phyloP scores from a whole-genome alignment of 1,140 invertebrate genomes.

The Meteorus sp. region DNA sequence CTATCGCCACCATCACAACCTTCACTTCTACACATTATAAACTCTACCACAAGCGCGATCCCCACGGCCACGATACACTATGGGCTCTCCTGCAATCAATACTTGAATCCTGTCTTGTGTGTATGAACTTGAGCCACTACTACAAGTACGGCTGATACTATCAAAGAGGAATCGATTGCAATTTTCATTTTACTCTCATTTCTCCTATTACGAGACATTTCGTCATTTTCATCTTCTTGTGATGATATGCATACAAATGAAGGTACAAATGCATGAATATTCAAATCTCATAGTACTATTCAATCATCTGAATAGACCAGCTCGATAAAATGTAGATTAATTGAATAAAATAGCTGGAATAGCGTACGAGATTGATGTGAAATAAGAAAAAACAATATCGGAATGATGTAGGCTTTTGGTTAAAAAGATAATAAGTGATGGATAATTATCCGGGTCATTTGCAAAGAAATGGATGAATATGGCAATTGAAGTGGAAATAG shows the following conservation, averaged over 20 bases:
- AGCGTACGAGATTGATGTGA: too few species aligned
- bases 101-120: conserved; percentile 52
- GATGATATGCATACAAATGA: not conserved
- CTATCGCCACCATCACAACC: conserved; percentile 48
- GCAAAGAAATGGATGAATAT: conserved; percentile 10
- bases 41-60: conserved; percentile 27
- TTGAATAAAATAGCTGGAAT: not conserved
- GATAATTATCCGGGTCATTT: not conserved
- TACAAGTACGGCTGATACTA: too few species aligned
- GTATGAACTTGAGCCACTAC: conserved; percentile 34
- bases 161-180: conserved; percentile 24
- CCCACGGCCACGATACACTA: conserved; percentile 39
- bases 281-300: too few species aligned
- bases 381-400: not conserved
- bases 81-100: conserved; percentile 52
- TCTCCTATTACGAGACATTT: conserved; percentile 1
- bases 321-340: too few species aligned
- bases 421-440: not conserved
- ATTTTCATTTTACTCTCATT: conserved; percentile 23
- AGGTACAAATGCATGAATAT: not conserved
- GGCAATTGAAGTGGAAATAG: conserved; percentile 28
- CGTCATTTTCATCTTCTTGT: not conserved
- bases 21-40: too few species aligned
- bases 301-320: too few species aligned
- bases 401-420: too few species aligned